Evolutionary conservation across 2,797 vertebrate species (phyloP).

Genomic region (Nannoperca australis): DNA sequence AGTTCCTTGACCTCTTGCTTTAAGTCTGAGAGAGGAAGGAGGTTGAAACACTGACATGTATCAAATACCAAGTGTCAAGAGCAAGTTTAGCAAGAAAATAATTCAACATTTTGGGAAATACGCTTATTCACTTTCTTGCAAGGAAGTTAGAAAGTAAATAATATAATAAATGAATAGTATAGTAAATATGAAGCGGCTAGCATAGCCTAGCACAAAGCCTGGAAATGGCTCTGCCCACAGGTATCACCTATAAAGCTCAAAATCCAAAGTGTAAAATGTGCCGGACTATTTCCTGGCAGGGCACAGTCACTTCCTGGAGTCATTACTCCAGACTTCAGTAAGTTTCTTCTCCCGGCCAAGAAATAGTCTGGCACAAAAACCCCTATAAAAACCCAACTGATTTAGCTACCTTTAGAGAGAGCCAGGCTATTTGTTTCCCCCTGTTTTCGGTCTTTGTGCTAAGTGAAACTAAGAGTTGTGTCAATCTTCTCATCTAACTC

Average conservation of each 20-base stretch:
- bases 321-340: not conserved
- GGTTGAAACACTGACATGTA: not conserved
- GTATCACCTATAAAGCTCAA: no score
- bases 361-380: not conserved
- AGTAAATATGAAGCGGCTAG: not conserved
- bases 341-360: no score
- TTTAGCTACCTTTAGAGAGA: not conserved
- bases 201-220: not conserved
- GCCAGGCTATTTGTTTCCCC: no score
- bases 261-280: no score
- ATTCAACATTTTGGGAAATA: not conserved
- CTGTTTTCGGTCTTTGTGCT: not conserved
- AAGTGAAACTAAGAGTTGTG: not conserved
- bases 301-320: not conserved
- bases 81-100: not conserved
- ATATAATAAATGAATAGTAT: no score
- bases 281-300: not conserved
- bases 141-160: not conserved
- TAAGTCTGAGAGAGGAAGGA: conserved; percentile 53
- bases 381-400: no score
- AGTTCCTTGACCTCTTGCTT: conserved; percentile 34
- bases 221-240: not conserved
- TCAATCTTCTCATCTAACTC: conserved; percentile 1
- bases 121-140: not conserved
- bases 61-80: not conserved